Conservation (phyloP, 2,888 invertebrate species). For the Microplitis deprimator region DNA sequence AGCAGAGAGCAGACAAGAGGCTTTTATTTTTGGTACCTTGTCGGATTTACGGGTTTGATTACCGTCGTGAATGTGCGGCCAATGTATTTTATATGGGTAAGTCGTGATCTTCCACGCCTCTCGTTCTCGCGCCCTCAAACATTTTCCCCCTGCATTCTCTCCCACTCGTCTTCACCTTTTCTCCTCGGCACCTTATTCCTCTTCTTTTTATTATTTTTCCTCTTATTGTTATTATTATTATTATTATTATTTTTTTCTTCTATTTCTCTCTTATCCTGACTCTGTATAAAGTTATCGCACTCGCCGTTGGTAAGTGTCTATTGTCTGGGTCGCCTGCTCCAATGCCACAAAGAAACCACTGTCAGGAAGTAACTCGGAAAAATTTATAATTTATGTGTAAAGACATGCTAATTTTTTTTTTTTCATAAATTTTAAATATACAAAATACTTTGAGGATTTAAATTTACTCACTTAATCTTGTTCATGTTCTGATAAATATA, state of each 20-base stretch:
- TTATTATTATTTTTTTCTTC: neutral
- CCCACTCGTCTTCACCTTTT: constrained; percentile 29
- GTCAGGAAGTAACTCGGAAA: constrained; percentile 1
- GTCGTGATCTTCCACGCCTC: constrained; percentile 67
- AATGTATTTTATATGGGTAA: constrained; percentile 63
- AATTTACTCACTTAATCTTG: too few species aligned
- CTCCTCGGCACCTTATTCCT: constrained; percentile 22
- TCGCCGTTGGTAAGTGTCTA: constrained; percentile 58
- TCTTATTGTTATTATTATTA: neutral
- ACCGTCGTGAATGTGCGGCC: constrained; percentile 56
- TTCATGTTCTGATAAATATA: too few species aligned
- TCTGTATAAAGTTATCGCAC: constrained; percentile 63
- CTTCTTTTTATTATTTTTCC: constrained; percentile 18
- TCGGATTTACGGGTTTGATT: constrained; percentile 66
- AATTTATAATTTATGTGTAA: neutral
- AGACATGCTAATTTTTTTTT: neutral
- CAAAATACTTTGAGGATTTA: too few species aligned
- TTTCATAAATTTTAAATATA: too few species aligned
- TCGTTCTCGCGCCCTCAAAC: constrained; percentile 49
- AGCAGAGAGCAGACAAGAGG: constrained; percentile 38
- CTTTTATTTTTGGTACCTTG: constrained; percentile 60
- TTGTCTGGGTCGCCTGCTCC: constrained; percentile 54
- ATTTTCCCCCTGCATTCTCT: constrained; percentile 43
- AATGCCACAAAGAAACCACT: neutral
- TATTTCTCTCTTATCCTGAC: constrained; percentile 36